Base-by-base conservation (phyloP, 2,797 vertebrate species). In the Myiotriccus ornatus region DNA sequence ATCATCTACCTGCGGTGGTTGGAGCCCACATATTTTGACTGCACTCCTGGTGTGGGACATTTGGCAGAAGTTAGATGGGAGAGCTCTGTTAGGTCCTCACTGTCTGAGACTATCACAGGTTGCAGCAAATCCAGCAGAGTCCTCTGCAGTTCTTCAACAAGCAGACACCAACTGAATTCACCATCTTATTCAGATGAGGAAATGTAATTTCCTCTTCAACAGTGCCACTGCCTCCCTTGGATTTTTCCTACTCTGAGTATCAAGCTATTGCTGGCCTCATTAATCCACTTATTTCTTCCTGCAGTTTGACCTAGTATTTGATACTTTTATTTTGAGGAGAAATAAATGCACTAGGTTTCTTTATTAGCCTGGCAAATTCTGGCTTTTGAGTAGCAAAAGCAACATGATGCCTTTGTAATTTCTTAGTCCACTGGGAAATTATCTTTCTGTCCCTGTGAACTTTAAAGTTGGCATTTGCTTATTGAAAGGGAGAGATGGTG, bases 251-350 rank as follows among this genome's bases (percentile, higher is more conserved):
- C 63, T 75, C 49, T 75, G 32, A 13, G 6, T 73, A 60, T 70
- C 4, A 1, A 55, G 53, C 56, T 89, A 8, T 49, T 41, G 6
- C 67, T 93, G 85, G 24, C 80, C 83, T 96, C 83, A 46, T 93
- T 92, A 90, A 83, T 30, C 78, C 4, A 28, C 21, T 73, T 84
- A 76, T 13, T 92, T 32, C 53, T 87, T 90, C 62, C 56, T 90
- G 30, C 55, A 89, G 43, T 75, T 85, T 90, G 69, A 71, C 68
- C 67, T 86, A 85, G 50, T 65, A 86, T 67, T 81, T 92, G 14
- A 25, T n/a, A 35, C 60, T 86, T 68, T 82, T 79, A 65, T 94
- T 94, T 73, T 47, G 47, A 89, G 47, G 27, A 53, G 39, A 68
- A 78, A 63, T 30, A 55, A 73, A 74, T 79, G 44, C 28, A n/a